phyloP scores from a whole-genome alignment of 2,113 vertebrate species.

The Nettapus auritus region DNA sequence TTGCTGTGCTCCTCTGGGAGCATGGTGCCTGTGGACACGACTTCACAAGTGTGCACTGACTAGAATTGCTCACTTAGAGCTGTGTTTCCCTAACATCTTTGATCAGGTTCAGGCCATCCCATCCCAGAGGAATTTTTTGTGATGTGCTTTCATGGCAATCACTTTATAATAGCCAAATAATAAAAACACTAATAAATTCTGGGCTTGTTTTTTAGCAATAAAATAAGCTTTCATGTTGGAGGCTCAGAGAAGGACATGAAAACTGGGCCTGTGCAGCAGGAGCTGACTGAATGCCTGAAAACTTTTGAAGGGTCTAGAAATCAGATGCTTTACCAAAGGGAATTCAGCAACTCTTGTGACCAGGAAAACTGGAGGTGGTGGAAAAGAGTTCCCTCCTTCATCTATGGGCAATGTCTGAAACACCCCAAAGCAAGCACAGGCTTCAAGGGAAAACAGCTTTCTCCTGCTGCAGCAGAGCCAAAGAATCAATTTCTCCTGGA shows the following conservation, averaged over 20 bases:
- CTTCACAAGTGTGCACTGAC: not conserved
- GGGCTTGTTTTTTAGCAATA: conserved; percentile 6
- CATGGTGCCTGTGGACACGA: not conserved
- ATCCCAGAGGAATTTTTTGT: not conserved
- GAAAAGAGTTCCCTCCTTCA: not conserved
- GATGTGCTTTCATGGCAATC: not conserved
- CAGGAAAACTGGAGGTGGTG: not conserved
- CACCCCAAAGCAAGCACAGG: not conserved
- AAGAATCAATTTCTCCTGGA: not conserved
- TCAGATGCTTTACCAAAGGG: not conserved
- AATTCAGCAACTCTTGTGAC: not conserved
- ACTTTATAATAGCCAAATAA: not conserved
- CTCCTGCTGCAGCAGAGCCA: not conserved
- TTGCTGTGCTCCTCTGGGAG: not conserved
- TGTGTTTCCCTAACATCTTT: not conserved
- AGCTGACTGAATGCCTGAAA: not conserved
- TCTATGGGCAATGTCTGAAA: not conserved
- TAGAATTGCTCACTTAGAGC: not conserved
- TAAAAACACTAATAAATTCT: conserved; percentile 38
- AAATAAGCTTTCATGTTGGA: conserved; percentile 2
- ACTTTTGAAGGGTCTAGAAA: not conserved
- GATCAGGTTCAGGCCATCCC: not conserved
- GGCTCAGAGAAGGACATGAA: not conserved
- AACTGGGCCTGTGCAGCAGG: conserved; percentile 5
- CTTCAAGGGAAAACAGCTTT: not conserved